Percentiles rank a stretch among this genome's conserved stretches.
Evolutionary conservation across 2,888 invertebrate species (phyloP).

Genomic region (Bembecia ichneumoniformis): DNA sequence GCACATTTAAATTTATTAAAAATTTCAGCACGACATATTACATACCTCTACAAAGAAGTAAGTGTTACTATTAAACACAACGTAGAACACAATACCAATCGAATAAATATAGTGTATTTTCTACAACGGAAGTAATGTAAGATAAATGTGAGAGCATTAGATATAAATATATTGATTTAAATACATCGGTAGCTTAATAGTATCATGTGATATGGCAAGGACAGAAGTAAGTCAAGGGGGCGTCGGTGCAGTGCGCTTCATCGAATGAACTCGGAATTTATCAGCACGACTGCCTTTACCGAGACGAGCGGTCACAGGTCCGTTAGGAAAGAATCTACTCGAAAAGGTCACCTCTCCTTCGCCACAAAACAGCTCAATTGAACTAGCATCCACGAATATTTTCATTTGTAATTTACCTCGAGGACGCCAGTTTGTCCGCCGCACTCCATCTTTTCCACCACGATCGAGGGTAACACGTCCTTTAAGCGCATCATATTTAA

Average conservation of each 20-base stretch:
- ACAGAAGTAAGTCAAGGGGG: no score
- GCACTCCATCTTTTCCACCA: conserved; percentile 39
- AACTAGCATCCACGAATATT: conserved; percentile 43
- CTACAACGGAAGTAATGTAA: no score
- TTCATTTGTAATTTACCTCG: conserved; percentile 18
- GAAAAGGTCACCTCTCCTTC: conserved; percentile 44
- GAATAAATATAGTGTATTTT: no score
- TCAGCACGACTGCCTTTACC: conserved; percentile 13
- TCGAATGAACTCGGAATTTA: conserved; percentile 17
- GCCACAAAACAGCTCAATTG: conserved; percentile 41
- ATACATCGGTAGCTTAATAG: no score
- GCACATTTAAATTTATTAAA: no score
- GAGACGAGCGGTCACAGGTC: conserved; percentile 20
- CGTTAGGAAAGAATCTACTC: conserved; percentile 38
- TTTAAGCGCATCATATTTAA: conserved; percentile 26
- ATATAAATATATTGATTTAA: no score
- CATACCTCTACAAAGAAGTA: no score
- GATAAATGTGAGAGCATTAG: no score
- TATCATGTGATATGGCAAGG: no score
- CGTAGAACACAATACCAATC: no score
- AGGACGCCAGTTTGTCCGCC: conserved; percentile 41
- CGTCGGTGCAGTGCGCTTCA: conserved; percentile 23
- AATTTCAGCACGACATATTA: no score
- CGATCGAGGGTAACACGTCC: conserved; percentile 38
- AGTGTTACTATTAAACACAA: no score